Base-by-base conservation (phyloP, 2,888 invertebrate genomes). In the Pyrochroa serraticornis region DNA sequence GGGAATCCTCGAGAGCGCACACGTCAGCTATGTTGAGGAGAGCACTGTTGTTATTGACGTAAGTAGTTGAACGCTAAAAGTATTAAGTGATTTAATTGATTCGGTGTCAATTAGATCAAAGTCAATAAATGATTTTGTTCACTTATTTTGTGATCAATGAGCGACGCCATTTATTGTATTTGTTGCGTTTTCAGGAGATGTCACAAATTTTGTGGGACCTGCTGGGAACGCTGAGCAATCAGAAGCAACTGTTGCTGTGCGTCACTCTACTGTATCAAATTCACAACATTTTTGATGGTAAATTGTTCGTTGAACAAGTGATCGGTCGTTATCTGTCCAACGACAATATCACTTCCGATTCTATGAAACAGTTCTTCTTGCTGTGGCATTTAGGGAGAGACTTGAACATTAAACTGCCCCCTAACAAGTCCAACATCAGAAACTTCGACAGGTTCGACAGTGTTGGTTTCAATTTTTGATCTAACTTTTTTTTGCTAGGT, bases 351-450 rank as follows among this genome's bases (percentile, higher is more conserved):
- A 79, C 78, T 55, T 80, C 86, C n/a, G 84, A 84, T 60, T 83
- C 85, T 30, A 84, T 87, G 65, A 84, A 85, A 69, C 82, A 86
- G 67, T 89, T 89, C 71, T 82, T 85, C 7, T 79, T 86, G 6
- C 79, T 93, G 7, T 92, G 92, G 91, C 90, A 92, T 76, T 79
- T 92, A 31, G 90, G 91, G 0, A 78, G 92, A 47, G 90, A 91
- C 67, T 81, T 88, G 22, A 84, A 84, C 69, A 80, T 82, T 2
- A 80, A 83, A 63, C 72, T 81, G 39, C 77, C 78, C 7, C 70
- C 76, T 1, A 71, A 73, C 42, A 75, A 81, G 47, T 77, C 79
- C 38, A 79, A 77, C 43, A 75, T 79, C 13, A 73, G 83, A 66
- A 84, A 84, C 50, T 88, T 88, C 74, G 87, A 88, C 71, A 85